These are phyloP conservation scores for Cyphomyrus discorhynchus DNA, from an alignment of 2,113 vertebrate species.

Conservation along the genomic window DNA sequence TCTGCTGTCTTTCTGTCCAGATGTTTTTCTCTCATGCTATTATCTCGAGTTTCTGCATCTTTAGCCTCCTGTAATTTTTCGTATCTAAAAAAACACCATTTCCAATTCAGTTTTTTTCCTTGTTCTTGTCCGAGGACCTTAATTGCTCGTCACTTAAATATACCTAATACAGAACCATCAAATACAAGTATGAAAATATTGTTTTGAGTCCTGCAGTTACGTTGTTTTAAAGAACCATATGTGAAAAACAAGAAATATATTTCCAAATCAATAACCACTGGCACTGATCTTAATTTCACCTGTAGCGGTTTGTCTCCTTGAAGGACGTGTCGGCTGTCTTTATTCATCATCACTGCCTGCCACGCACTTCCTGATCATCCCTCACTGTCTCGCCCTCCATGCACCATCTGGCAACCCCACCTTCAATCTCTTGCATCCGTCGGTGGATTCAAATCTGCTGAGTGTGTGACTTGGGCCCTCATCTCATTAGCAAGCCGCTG, in stretches of 20 bases:
- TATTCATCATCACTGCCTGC: background rate
- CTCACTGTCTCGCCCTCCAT: conserved; percentile 15
- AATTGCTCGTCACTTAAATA: background rate
- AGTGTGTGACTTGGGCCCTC: conserved; percentile 44
- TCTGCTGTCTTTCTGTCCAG: background rate
- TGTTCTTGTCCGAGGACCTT: background rate
- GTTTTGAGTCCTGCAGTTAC: background rate
- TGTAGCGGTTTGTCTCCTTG: background rate
- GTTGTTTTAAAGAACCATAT: background rate
- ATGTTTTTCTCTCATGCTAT: background rate
- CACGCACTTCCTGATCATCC: background rate
- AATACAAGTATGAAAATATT: background rate
- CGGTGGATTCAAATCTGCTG: conserved; percentile 59
- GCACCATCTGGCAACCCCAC: conserved; percentile 52
- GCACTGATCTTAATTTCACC: background rate
- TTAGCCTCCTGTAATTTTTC: background rate
- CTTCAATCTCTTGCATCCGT: conserved; percentile 2
- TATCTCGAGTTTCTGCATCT: background rate
- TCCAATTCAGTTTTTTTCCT: no score
- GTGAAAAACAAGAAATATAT: background rate
- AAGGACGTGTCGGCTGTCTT: background rate
- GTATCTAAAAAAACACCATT: background rate
- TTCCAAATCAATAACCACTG: background rate
- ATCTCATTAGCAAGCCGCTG: conserved; percentile 44
- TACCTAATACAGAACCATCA: background rate